phyloP scores from a whole-genome alignment of 2,888 invertebrate genomes.

The Rhagonycha lutea region DNA sequence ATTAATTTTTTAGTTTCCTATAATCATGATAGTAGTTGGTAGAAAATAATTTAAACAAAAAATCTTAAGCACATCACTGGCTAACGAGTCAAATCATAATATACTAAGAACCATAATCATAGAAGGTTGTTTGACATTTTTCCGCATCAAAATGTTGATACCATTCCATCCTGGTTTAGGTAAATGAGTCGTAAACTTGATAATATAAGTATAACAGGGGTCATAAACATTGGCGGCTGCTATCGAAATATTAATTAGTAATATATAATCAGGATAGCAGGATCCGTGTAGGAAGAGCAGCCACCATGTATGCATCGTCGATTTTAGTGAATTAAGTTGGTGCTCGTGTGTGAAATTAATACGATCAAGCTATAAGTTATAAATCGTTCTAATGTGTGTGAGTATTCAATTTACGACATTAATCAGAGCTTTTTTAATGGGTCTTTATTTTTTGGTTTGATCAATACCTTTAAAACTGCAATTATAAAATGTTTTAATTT shows the following conservation, averaged over 20 bases:
- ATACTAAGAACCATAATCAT: too few relatives aligned
- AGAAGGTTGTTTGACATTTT: too few relatives aligned
- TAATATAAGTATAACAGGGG: neutral
- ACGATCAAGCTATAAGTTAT: slow-evolving; percentile 20
- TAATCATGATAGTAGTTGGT: too few relatives aligned
- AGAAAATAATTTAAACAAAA: too few relatives aligned
- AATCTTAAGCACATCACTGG: too few relatives aligned
- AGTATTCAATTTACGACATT: slow-evolving; percentile 15
- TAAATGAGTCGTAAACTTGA: neutral
- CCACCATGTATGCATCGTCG: slow-evolving; percentile 19
- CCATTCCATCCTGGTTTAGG: neutral
- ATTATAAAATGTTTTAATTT: neutral
- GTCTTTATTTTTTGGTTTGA: neutral
- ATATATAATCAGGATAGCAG: slow-evolving; percentile 23
- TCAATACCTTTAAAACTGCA: neutral
- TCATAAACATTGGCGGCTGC: neutral
- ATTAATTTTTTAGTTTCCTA: too few relatives aligned
- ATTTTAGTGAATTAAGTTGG: slow-evolving; percentile 25
- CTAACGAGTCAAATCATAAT: too few relatives aligned
- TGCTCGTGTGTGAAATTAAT: slow-evolving; percentile 31
- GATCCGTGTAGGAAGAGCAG: slow-evolving; percentile 19
- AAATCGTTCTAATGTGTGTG: slow-evolving; percentile 12
- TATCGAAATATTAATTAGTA: slow-evolving; percentile 28
- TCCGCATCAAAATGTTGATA: neutral
- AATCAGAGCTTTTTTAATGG: slow-evolving; percentile 3